These are phyloP conservation scores for Hippocampus comes DNA, from an alignment of 2,113 vertebrate species.

Conservation along the genomic window DNA sequence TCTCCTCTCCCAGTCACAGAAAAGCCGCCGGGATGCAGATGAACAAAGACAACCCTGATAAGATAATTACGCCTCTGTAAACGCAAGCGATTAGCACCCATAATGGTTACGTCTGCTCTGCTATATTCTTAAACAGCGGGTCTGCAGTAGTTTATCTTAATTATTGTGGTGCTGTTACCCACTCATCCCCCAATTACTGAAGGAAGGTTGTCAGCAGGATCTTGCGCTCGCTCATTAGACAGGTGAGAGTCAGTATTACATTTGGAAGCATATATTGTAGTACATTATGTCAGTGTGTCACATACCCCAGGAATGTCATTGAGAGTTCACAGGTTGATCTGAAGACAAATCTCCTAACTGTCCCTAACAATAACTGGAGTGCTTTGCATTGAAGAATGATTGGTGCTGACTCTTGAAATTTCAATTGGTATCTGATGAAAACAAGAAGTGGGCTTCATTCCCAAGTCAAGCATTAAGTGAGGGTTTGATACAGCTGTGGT, in stretches of 20 bases:
- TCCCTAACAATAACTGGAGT: neutral
- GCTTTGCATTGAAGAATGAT: constrained; percentile 35
- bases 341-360: neutral
- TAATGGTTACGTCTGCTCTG: constrained; percentile 35
- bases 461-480: constrained; percentile 24
- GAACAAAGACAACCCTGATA: constrained; percentile 25
- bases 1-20: neutral
- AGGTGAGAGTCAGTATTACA: constrained; percentile 42
- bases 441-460: constrained; percentile 13
- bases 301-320: neutral
- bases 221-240: constrained; percentile 45
- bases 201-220: constrained; percentile 50
- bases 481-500: constrained; percentile 28
- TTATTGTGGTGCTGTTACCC: constrained; percentile 51
- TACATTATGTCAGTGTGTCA: constrained; percentile 12
- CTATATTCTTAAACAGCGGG: constrained; percentile 40
- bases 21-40: constrained; percentile 9
- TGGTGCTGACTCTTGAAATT: constrained; percentile 37
- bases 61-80: constrained; percentile 38
- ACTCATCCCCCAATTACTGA: constrained; percentile 51
- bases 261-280: constrained; percentile 40
- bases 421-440: constrained; percentile 52
- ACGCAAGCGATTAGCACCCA: constrained; percentile 33
- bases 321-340: neutral
- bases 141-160: constrained; percentile 60